A percentile compares a stretch with the other conserved stretches of the same genome.
Evolutionary conservation across 2,888 invertebrate species (phyloP).

Genomic region (Trissolcus brochymenae): DNA sequence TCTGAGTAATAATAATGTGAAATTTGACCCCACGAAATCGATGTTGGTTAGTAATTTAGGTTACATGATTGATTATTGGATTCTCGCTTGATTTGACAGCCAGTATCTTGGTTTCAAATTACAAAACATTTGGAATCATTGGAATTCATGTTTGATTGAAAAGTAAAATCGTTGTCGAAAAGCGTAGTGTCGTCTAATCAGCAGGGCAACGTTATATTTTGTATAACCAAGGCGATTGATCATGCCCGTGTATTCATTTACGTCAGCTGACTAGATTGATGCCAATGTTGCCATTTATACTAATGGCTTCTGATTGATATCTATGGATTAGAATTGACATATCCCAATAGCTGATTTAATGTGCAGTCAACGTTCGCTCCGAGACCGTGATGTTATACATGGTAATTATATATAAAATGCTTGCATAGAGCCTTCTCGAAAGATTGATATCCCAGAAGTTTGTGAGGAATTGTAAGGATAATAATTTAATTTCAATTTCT

Average conservation of each 20-base stretch:
- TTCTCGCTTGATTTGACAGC: too few relatives aligned
- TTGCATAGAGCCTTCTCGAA: background rate
- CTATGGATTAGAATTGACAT: constrained; percentile 15
- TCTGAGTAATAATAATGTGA: too few relatives aligned
- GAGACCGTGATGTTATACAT: background rate
- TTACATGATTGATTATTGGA: too few relatives aligned
- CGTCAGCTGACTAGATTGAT: constrained; percentile 36
- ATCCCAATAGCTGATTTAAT: constrained; percentile 26
- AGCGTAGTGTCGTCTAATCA: too few relatives aligned
- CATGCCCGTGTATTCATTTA: constrained; percentile 29
- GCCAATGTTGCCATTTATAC: constrained; percentile 35
- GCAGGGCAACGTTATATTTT: too few relatives aligned
- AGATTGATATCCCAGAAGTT: constrained; percentile 23
- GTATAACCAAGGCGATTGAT: too few relatives aligned
- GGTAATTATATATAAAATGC: constrained; percentile 18
- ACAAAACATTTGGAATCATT: too few relatives aligned
- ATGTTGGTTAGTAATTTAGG: too few relatives aligned
- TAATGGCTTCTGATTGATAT: constrained; percentile 41
- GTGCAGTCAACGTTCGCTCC: constrained; percentile 5
- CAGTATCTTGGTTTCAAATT: too few relatives aligned
- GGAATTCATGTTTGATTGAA: too few relatives aligned
- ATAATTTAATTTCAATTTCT: constrained; percentile 31
- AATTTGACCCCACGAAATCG: too few relatives aligned
- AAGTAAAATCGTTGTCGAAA: too few relatives aligned
- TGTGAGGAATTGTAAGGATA: constrained; percentile 19